Conservation (phyloP, 2,888 invertebrate genomes). For the Synanthedon formicaeformis region DNA sequence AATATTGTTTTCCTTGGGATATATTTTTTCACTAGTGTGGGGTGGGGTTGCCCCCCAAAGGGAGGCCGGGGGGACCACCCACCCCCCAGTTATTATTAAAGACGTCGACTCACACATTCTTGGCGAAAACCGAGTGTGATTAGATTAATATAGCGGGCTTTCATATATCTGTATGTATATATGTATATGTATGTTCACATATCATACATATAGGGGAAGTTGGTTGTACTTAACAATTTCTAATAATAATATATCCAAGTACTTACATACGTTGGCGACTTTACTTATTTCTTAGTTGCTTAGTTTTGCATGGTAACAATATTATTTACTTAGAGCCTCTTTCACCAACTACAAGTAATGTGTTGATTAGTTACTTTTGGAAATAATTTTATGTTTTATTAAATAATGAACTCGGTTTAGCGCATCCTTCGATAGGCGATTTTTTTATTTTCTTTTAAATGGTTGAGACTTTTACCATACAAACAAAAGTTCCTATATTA, state of each 20-base stretch:
- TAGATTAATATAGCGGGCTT: slow-evolving; percentile 62
- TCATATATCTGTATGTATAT: slow-evolving; percentile 15
- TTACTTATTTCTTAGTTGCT: too few species aligned
- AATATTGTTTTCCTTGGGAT: slow-evolving; percentile 70
- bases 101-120: slow-evolving; percentile 68
- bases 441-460: too few species aligned
- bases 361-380: too few species aligned
- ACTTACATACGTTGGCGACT: too few species aligned
- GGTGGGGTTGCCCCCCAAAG: slow-evolving; percentile 16
- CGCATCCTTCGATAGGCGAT: too few species aligned
- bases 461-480: too few species aligned
- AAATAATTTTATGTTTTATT: too few species aligned
- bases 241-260: not conserved
- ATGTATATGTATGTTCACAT: not conserved
- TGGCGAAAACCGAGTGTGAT: slow-evolving; percentile 60
- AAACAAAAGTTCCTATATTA: too few species aligned
- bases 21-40: slow-evolving; percentile 69
- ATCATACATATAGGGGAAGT: not conserved
- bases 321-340: too few species aligned
- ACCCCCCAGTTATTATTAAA: slow-evolving; percentile 68
- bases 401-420: too few species aligned
- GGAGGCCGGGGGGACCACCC: slow-evolving; percentile 14
- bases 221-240: not conserved
- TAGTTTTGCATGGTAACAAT: too few species aligned
- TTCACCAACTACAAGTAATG: too few species aligned